Evolutionary conservation across 2,888 invertebrate species (phyloP), one percentile per base, ranked within the genome.

Genomic region (Fissipunctia ypsillon): DNA sequence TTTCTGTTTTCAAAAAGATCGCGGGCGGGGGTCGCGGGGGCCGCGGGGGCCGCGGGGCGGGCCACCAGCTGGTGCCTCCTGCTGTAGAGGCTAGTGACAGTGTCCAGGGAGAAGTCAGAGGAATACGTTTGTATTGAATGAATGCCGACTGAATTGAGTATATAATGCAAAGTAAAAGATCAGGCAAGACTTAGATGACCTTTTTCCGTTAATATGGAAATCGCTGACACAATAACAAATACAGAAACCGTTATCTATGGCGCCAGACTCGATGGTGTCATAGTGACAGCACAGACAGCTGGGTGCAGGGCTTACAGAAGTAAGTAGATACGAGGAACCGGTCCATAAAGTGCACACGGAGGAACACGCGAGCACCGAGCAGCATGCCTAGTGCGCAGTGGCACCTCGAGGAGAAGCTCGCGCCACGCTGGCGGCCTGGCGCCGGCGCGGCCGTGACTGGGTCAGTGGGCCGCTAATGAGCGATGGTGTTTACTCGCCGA

Each of bases 401-500:
- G 2, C 41, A 9, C 2, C 14, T 10, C 2, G 45, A 35, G 38
- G 22, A 54, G 41, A 38, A 35, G 66, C 31, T 28, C n/a, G 35
- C 41, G 28, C 6, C 35, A 2, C 3, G 19, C 35, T 35, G 9
- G n/a, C n/a, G n/a, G n/a, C n/a, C n/a, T n/a, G n/a, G n/a, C n/a
- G n/a, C n/a, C n/a, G n/a, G n/a, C n/a, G n/a, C n/a, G n/a, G n/a
- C n/a, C n/a, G 48, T 12, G 16, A 81, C n/a, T 66, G 66, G 82
- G 82, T 61, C 77, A 81, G 38, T 38, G 66, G 69, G 76, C 25
- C 82, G 72, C 87, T 89, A 88, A 88, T 88, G 88, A 89, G 83
- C 76, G 84, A 80, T 88, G 85, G 88, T 89, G 88, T 87, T 82
- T 68, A 69, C 69, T 81, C 68, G 76, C 80, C 67, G 79, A 82